A percentile compares a stretch with the other conserved stretches of the same genome.
These are phyloP conservation scores for Otus scops DNA, from an alignment of 2,797 vertebrate species.

Conservation along the genomic window DNA sequence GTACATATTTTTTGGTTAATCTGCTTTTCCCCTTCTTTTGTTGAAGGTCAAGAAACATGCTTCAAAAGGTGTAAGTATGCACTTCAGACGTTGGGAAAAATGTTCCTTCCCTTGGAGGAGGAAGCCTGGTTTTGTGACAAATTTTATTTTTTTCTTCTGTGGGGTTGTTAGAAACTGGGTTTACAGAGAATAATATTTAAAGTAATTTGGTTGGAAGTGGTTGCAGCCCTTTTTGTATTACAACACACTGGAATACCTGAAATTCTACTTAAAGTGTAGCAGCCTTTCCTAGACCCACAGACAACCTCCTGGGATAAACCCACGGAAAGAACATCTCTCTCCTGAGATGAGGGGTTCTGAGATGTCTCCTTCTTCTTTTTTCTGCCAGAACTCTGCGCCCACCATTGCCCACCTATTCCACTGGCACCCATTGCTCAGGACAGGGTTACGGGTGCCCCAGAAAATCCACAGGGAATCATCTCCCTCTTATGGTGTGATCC, in stretches of 20 bases:
- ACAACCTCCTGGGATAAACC: neutral
- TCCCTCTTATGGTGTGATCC: slow-evolving; percentile 53
- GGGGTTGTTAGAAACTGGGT: neutral
- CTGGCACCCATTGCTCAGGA: neutral
- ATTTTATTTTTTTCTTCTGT: neutral
- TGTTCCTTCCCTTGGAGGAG: neutral
- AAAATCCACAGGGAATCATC: slow-evolving; percentile 57
- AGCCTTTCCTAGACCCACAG: neutral
- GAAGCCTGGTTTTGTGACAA: neutral
- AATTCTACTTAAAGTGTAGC: neutral
- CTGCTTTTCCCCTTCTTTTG: neutral
- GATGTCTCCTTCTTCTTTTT: neutral
- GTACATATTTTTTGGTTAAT: neutral
- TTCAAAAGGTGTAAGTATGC: neutral
- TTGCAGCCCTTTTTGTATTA: neutral
- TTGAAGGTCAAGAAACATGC: neutral
- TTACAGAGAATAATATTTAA: neutral
- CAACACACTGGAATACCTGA: neutral
- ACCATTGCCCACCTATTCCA: neutral
- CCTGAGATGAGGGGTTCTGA: neutral
- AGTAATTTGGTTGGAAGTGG: neutral
- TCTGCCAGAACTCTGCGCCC: neutral
- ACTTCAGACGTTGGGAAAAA: neutral
- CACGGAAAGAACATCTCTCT: neutral
- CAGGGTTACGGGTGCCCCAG: neutral